Base-by-base conservation (phyloP, 2,113 vertebrate genomes). In the Pedetes capensis region DNA sequence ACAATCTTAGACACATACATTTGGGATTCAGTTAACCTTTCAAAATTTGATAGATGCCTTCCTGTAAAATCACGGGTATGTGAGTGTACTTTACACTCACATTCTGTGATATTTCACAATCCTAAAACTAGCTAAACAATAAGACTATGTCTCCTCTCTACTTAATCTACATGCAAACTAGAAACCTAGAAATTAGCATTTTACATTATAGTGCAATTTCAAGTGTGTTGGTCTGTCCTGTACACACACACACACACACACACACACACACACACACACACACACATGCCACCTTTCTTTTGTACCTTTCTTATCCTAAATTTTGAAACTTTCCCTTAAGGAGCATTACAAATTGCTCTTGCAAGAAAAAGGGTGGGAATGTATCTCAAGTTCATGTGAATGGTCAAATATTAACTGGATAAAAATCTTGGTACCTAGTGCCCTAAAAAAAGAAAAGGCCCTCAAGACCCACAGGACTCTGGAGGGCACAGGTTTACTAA, bases 21-120 rank as follows among this genome's bases (percentile, higher is more conserved):
- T 91, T 66, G 76, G 22, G 22, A 80, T 88, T 89, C 66, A 68
- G n/a, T 44, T 82, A 91, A 90, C 44, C 37, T 90, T 83, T 66
- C 79, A 74, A 47, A 69, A 85, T 80, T 75, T 69, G 25, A 68
- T n/a, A 91, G 74, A 47, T 47, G 47, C 1, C 44, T 66, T 71
- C 39, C 47, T 66, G 5, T 47, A 91, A 81, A 79, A 39, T 47
- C 63, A 94, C 29, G 6, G 3, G 13, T 61, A 34, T 47, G 7
- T 76, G 34, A 68, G 6, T 47, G 2, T 9, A 49, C 5, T n/a
- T n/a, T 47, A 59, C 3, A 32, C 10, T 68, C 81, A 85, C 74
- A 86, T 13, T 17, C 34, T 32, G 39, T 20, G 25, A 59, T 64
- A 71, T 27, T 92, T 66, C 29, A 83, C 18, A 66, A 79, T 51